Evolutionary conservation across 2,113 vertebrate species (phyloP).

Genomic region (Psittacula cyanocephala): DNA sequence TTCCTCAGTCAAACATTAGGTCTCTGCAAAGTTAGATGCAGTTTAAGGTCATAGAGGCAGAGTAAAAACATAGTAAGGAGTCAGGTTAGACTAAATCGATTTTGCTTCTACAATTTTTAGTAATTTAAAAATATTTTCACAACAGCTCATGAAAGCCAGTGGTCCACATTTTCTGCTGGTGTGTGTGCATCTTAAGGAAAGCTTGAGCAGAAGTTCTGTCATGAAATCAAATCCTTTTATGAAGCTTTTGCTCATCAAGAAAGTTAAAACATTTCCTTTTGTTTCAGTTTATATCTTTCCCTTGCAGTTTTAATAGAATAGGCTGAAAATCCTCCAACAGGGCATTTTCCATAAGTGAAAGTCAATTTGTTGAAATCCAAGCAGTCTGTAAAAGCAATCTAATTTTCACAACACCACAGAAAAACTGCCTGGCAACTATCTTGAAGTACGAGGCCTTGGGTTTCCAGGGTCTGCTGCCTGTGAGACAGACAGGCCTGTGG

Average conservation of each 20-base stretch:
- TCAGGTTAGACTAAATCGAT: background rate
- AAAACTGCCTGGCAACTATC: background rate
- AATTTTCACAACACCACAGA: background rate
- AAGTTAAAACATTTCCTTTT: background rate
- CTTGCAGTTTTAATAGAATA: background rate
- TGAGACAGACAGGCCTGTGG: background rate
- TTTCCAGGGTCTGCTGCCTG: background rate
- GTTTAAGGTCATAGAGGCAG: background rate
- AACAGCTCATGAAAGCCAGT: background rate
- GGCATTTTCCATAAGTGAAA: background rate
- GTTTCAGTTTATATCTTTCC: background rate
- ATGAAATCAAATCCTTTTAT: background rate
- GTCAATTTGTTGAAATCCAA: constrained; percentile 1
- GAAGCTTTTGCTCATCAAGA: background rate
- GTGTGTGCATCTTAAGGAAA: background rate
- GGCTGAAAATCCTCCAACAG: background rate
- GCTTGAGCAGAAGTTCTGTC: background rate
- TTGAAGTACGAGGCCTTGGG: background rate
- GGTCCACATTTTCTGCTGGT: background rate
- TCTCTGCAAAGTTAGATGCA: background rate
- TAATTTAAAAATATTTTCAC: background rate
- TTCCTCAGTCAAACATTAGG: background rate
- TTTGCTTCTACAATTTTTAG: background rate
- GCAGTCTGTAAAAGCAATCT: constrained; percentile 1
- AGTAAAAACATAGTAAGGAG: background rate